Conservation (phyloP, 2,888 invertebrate genomes). For the Lithophane semibrunnea region DNA sequence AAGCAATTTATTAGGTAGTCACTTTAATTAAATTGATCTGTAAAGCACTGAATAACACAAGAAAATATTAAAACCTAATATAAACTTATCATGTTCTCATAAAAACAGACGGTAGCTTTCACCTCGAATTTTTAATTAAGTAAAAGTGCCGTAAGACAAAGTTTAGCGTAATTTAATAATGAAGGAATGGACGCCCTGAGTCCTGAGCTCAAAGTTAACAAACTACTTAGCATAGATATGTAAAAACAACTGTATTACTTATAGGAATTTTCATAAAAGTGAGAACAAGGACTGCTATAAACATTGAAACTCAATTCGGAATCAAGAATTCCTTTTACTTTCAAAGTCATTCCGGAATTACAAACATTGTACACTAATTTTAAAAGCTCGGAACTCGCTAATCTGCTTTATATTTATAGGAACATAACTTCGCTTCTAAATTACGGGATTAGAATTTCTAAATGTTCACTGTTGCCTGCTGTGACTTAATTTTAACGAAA, state of each 20-base stretch:
- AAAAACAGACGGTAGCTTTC: slow-evolving; percentile 53
- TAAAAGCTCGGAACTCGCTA: slow-evolving; percentile 54
- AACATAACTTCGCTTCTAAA: slow-evolving; percentile 44
- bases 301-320: slow-evolving; percentile 40
- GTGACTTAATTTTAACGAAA: slow-evolving; percentile 4
- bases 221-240: slow-evolving; percentile 56
- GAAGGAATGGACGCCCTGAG: slow-evolving; percentile 53
- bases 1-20: not conserved
- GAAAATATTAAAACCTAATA: slow-evolving; percentile 46
- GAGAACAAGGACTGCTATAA: slow-evolving; percentile 21
- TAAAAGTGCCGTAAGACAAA: slow-evolving; percentile 55
- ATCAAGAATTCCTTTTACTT: slow-evolving; percentile 49
- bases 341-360: slow-evolving; percentile 46
- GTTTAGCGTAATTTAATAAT: slow-evolving; percentile 63
- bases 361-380: slow-evolving; percentile 53
- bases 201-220: slow-evolving; percentile 49
- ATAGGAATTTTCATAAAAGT: slow-evolving; percentile 49
- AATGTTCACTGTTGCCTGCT: slow-evolving; percentile 32
- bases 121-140: slow-evolving; percentile 65
- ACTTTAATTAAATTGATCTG: slow-evolving; percentile 26
- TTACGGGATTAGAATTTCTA: slow-evolving; percentile 39
- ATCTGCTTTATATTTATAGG: slow-evolving; percentile 53
- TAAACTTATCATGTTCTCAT: slow-evolving; percentile 52
- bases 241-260: slow-evolving; percentile 34
- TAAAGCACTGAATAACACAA: slow-evolving; percentile 20